phyloP scores from a whole-genome alignment of 2,797 vertebrate genomes.

The Erithacus rubecula region DNA sequence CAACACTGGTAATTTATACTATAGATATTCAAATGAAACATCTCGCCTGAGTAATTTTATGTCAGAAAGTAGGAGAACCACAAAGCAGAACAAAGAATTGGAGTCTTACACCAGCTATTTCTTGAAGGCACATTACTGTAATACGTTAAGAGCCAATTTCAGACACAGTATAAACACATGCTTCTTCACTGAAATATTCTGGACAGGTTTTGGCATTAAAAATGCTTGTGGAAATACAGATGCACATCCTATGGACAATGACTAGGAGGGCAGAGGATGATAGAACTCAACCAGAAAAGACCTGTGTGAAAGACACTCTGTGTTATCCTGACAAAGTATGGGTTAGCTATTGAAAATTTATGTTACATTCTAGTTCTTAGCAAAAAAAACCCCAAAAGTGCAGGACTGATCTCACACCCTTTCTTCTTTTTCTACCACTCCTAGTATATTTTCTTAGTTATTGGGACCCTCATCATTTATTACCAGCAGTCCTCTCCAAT shows the following conservation, averaged over 20 bases:
- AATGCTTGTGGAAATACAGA: not conserved
- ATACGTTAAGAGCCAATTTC: not conserved
- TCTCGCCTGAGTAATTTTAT: constrained; percentile 47
- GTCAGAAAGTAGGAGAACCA: constrained; percentile 28
- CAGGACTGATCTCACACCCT: not conserved
- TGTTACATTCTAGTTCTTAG: not conserved
- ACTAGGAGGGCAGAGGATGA: not conserved
- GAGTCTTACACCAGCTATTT: constrained; percentile 10
- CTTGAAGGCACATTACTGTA: not conserved
- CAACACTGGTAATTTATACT: constrained; percentile 71
- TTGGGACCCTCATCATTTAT: not conserved
- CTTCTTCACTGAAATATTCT: not conserved
- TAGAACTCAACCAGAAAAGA: not conserved
- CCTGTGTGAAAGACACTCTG: not conserved
- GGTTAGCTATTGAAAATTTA: not conserved
- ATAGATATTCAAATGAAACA: constrained; percentile 75
- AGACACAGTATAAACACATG: not conserved
- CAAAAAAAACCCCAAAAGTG: not conserved
- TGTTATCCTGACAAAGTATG: not conserved
- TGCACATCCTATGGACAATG: not conserved
- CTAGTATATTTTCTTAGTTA: not conserved
- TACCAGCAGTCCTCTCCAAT: not conserved
- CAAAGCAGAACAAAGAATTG: constrained; percentile 45
- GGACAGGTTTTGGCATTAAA: not conserved
- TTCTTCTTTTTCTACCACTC: not conserved